phyloP scores from a whole-genome alignment of 2,888 invertebrate genomes.

The Trachelus tabidus region DNA sequence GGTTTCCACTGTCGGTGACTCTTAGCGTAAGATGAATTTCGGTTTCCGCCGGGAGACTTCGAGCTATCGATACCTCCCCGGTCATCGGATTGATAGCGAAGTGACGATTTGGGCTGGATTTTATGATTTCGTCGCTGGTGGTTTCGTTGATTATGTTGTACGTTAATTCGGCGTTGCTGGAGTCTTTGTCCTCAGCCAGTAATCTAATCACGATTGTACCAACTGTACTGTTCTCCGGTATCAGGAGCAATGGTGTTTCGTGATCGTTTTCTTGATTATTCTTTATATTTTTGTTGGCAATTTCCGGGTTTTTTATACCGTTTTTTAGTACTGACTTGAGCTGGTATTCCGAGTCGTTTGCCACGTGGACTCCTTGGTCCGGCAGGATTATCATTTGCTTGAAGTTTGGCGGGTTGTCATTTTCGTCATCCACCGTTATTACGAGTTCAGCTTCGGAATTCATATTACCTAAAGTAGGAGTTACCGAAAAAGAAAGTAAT shows the following conservation, averaged over 20 bases:
- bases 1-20: constrained; percentile 80
- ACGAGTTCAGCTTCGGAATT: constrained; percentile 79
- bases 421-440: constrained; percentile 80
- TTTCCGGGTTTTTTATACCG: neutral
- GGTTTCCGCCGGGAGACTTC: constrained; percentile 78
- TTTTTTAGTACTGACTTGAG: constrained; percentile 64
- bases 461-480: constrained; percentile 71
- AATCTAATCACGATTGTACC: constrained; percentile 78
- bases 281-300: neutral
- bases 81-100: constrained; percentile 81
- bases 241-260: constrained; percentile 73
- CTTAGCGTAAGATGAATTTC: constrained; percentile 81
- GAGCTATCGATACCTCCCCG: constrained; percentile 81
- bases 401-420: constrained; percentile 83
- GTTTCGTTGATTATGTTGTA: constrained; percentile 73
- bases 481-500: neutral
- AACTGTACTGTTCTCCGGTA: constrained; percentile 79
- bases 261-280: constrained; percentile 51
- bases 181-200: constrained; percentile 80
- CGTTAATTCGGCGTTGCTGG: constrained; percentile 76
- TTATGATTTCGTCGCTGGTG: constrained; percentile 63
- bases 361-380: constrained; percentile 75
- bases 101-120: constrained; percentile 71
- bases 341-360: constrained; percentile 70
- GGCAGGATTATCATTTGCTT: constrained; percentile 77